Evolutionary conservation across 2,113 vertebrate species (phyloP).

Genomic region (Platysteira castanea): DNA sequence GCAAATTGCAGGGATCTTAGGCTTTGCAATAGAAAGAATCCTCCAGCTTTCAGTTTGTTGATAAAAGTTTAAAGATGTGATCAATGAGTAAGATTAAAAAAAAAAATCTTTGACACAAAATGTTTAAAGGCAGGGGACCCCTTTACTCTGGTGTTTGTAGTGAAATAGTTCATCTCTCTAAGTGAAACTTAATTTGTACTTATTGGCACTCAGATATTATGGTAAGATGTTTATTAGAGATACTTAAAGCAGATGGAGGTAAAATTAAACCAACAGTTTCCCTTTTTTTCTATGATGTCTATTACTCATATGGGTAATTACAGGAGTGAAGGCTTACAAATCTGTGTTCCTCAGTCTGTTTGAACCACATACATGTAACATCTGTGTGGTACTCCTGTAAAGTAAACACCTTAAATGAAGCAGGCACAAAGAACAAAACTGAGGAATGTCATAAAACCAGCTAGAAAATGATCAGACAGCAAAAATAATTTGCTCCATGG

Average conservation of each 20-base stretch:
- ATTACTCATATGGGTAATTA: accelerated
- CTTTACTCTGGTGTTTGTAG: not conserved
- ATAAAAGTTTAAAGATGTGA: not conserved
- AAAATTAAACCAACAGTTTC: not conserved
- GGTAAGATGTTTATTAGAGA: not conserved
- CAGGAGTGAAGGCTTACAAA: not conserved
- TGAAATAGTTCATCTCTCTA: not conserved
- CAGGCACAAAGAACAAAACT: not conserved
- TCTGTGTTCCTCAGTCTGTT: not conserved
- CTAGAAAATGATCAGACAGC: not conserved
- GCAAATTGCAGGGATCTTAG: not conserved
- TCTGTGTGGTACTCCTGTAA: not conserved
- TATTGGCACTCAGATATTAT: not conserved
- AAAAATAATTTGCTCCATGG: not conserved
- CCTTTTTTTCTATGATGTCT: not conserved
- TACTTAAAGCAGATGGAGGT: not conserved
- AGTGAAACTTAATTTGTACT: not conserved
- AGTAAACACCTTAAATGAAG: not conserved
- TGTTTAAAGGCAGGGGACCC: not conserved
- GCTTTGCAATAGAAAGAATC: not conserved
- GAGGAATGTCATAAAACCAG: not conserved
- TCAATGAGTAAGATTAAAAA: not conserved
- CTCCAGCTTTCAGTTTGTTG: not conserved
- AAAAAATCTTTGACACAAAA: not conserved
- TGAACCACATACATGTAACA: not conserved